These are phyloP conservation scores for Nesidiocoris tenuis DNA, from an alignment of 2,888 invertebrate species.

Conservation along the genomic window DNA sequence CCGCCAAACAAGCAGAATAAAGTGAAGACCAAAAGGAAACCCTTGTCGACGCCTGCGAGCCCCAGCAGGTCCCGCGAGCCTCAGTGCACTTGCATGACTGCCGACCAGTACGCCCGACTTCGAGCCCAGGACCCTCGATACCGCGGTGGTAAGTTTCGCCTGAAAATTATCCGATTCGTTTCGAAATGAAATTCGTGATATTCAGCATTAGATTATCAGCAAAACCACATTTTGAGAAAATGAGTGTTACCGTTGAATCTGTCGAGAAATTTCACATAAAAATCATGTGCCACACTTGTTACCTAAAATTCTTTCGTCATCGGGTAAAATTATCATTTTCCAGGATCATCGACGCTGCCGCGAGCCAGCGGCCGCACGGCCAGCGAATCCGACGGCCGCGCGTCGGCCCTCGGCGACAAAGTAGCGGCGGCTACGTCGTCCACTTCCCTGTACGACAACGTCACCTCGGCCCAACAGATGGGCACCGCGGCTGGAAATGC, in stretches of 20 bases:
- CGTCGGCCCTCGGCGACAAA: conserved; percentile 50
- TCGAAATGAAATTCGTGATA: not conserved
- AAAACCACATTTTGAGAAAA: too few relatives aligned
- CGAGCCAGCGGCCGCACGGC: conserved; percentile 71
- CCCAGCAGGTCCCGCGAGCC: conserved; percentile 85
- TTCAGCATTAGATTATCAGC: too few relatives aligned
- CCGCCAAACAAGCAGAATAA: conserved; percentile 80
- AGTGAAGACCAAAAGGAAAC: conserved; percentile 84
- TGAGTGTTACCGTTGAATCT: too few relatives aligned
- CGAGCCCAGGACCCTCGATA: conserved; percentile 81
- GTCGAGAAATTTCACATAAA: too few relatives aligned
- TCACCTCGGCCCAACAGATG: conserved; percentile 20
- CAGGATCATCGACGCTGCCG: conserved; percentile 82
- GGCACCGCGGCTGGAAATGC: conserved; percentile 53
- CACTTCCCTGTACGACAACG: conserved; percentile 78
- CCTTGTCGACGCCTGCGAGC: conserved; percentile 88
- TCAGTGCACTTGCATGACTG: conserved; percentile 93
- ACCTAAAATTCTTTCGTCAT: too few relatives aligned
- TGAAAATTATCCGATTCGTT: too few relatives aligned
- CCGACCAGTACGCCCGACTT: conserved; percentile 84
- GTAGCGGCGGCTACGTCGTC: conserved; percentile 84
- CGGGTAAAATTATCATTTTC: too few relatives aligned
- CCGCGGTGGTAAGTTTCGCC: conserved; percentile 57
- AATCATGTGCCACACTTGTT: too few relatives aligned
- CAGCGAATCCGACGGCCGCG: conserved; percentile 55